These are phyloP conservation scores for Argya squamiceps DNA, from an alignment of 2,797 vertebrate genomes.

Conservation along the genomic window DNA sequence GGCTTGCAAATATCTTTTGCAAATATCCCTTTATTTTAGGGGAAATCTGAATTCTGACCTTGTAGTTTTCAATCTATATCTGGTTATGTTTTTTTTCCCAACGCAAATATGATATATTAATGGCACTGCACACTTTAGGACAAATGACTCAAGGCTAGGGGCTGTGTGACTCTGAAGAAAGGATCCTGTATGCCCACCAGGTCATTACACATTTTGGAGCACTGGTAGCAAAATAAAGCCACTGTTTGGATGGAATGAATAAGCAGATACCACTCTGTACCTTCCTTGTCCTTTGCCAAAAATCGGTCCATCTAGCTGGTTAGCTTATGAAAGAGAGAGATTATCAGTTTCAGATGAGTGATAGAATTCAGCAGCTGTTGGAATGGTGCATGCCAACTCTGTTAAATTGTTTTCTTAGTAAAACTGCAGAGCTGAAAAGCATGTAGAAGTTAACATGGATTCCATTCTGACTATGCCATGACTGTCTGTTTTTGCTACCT, in stretches of 20 bases:
- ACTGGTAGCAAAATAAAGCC: background rate
- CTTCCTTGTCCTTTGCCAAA: background rate
- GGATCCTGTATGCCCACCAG: background rate
- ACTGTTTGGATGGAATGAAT: background rate
- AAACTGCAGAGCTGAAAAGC: background rate
- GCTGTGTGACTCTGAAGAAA: background rate
- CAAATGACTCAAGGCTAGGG: background rate
- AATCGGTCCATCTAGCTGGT: background rate
- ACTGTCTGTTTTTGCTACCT: background rate
- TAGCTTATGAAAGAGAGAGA: background rate
- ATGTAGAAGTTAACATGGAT: background rate
- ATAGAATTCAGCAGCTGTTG: background rate
- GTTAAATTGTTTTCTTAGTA: background rate
- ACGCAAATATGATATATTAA: background rate
- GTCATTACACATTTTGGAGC: background rate
- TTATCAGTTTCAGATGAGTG: background rate
- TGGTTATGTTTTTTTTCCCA: background rate
- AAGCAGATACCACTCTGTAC: background rate
- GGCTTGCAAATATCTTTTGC: background rate
- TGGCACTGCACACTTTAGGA: background rate
- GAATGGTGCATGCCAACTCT: background rate
- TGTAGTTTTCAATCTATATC: background rate
- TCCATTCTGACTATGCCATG: background rate
- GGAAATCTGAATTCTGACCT: background rate
- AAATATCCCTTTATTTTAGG: background rate